Evolutionary conservation across 2,797 vertebrate genomes (phyloP), one percentile per base, ranked within the genome.

Genomic region (Neosilurus mollespiculum): DNA sequence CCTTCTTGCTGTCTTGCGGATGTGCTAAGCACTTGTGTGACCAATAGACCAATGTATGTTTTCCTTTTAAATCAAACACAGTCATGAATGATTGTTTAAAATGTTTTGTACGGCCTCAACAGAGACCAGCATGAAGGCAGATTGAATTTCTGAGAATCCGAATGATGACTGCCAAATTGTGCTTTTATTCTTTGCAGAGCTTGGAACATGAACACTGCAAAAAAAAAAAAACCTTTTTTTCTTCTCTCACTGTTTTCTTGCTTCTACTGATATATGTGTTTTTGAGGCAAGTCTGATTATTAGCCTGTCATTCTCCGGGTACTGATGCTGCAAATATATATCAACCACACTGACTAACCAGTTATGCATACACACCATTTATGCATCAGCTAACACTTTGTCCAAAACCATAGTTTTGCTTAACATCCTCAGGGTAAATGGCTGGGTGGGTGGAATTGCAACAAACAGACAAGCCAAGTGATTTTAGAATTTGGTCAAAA

Each of bases 401-500:
- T 75, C 72, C 54, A 34, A 75, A 75, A 75, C 54, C 54, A 34
- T 61, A n/a, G n/a, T 61, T 61, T 43, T 37, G 6, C 30, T n/a
- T 43, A 9, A 30, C 1, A 0, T 37, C 18, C 56, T 76, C 56
- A 59, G 30, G 16, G 24, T 18, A 30, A 75, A 56, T 56, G 16
- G 4, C 73, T 59, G 72, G 8, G 24, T 73, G 24, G 22, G 51
- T n/a, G 43, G 11, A 56, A 73, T 56, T 54, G 16, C 26, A 56
- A 20, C 30, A 4, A 73, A 26, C 54, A 58, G 18, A 15, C 30
- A 9, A 58, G 18, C 54, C 26, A 34, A 75, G 18, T 2, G 24
- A 34, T 34, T 20, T 34, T 58, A 7, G 26, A 61, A 37, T 77
- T 59, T 77, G 56, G 10, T 61, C 18, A 43, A 59, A 72, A 26